These are phyloP conservation scores for Cacoxenus indagator DNA, from an alignment of 2,888 invertebrate species.

Conservation along the genomic window DNA sequence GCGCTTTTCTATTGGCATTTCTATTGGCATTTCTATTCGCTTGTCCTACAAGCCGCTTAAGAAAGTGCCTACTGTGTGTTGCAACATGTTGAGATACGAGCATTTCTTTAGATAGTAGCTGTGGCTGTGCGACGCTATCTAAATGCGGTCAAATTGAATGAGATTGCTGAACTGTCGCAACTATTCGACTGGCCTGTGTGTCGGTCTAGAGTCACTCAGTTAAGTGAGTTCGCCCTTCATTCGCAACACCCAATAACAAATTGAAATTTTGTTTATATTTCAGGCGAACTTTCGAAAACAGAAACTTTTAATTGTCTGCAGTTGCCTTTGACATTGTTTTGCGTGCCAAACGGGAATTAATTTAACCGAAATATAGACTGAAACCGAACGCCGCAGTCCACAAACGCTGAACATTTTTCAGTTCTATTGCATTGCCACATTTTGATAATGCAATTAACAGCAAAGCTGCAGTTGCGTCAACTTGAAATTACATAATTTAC, in stretches of 20 bases:
- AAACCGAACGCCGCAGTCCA: neutral
- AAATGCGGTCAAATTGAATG: neutral
- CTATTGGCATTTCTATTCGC: neutral
- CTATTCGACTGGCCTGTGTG: neutral
- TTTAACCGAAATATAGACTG: neutral
- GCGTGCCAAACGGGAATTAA: neutral
- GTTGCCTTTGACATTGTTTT: slow-evolving; percentile 1
- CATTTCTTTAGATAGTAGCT: slow-evolving; percentile 28
- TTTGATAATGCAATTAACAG: slow-evolving; percentile 12
- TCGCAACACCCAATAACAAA: too few species aligned
- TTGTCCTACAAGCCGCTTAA: neutral
- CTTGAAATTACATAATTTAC: slow-evolving; percentile 12
- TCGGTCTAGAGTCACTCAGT: neutral
- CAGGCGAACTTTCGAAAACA: neutral
- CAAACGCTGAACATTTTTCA: neutral
- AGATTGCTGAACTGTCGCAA: neutral
- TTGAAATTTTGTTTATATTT: too few species aligned
- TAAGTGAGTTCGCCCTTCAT: neutral
- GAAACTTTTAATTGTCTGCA: neutral
- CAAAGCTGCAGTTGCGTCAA: slow-evolving; percentile 16
- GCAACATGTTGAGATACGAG: slow-evolving; percentile 4
- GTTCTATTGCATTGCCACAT: neutral
- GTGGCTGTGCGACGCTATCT: slow-evolving; percentile 24
- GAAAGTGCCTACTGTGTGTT: neutral
- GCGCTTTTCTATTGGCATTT: neutral